phyloP scores from a whole-genome alignment of 2,797 vertebrate genomes.

The Cyclura pinguis region DNA sequence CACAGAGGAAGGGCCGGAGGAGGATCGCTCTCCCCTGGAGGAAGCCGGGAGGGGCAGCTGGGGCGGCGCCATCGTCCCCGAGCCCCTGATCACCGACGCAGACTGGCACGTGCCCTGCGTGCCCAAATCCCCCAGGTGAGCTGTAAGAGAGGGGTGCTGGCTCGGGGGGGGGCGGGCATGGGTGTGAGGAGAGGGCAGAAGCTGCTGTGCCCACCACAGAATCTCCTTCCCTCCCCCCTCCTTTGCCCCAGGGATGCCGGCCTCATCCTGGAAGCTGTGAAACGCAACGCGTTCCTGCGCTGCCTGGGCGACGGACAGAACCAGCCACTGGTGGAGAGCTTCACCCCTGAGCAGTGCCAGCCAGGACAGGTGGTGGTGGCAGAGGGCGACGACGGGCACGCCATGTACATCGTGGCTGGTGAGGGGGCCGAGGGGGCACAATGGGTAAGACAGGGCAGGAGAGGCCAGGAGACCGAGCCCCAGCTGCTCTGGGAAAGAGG shows the following conservation, averaged over 20 bases:
- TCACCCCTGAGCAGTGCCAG: constrained; percentile 61
- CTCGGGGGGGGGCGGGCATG: accelerated
- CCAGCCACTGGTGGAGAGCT: constrained; percentile 83
- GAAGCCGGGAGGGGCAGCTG: constrained; percentile 77
- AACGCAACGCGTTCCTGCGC: constrained; percentile 85
- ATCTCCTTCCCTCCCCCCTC: neutral
- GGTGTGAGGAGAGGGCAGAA: no score
- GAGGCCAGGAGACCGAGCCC: no score
- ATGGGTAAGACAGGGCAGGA: neutral
- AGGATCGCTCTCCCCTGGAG: constrained; percentile 62
- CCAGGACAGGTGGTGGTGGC: constrained; percentile 78
- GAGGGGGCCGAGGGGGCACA: neutral
- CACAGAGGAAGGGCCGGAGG: no score
- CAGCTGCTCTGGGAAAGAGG: no score
- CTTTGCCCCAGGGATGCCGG: constrained; percentile 75
- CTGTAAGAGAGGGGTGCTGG: neutral
- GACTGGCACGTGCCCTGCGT: constrained; percentile 61
- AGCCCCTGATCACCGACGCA: constrained; percentile 76
- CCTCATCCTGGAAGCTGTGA: constrained; percentile 83
- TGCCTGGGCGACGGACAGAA: constrained; percentile 85
- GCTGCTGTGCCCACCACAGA: no score
- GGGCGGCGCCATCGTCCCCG: constrained; percentile 80
- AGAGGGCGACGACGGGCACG: constrained; percentile 85
- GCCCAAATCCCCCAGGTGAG: constrained; percentile 81
- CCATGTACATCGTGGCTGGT: constrained; percentile 88